Percentiles rank a stretch among this genome's conserved stretches.
Evolutionary conservation across 2,888 invertebrate species (phyloP).

Genomic region (Odontothrips loti): DNA sequence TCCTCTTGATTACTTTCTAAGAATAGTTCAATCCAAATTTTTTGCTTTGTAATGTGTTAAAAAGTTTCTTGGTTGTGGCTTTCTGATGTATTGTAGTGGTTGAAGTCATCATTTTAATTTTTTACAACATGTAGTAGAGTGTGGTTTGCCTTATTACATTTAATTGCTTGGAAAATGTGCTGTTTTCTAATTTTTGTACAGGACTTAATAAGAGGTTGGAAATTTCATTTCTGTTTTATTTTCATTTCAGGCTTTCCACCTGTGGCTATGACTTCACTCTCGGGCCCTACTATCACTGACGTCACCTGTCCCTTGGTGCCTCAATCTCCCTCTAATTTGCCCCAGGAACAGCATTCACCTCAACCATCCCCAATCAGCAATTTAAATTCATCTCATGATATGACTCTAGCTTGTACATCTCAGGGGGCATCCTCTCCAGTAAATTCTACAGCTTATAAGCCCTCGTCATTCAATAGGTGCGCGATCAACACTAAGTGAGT

Average conservation of each 20-base stretch:
- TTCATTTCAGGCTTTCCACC: neutral
- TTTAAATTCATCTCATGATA: neutral
- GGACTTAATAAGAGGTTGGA: neutral
- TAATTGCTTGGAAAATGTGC: too few species aligned
- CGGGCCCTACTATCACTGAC: neutral
- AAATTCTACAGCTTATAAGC: neutral
- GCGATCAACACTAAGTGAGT: constrained; percentile 15
- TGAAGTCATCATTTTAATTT: neutral
- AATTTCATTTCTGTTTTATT: neutral
- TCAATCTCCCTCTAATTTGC: neutral
- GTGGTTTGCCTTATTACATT: too few species aligned
- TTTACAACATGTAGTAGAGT: neutral
- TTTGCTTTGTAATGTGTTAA: neutral
- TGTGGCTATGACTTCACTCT: neutral
- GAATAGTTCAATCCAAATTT: neutral
- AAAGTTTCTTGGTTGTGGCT: neutral
- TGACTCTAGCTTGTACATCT: constrained; percentile 28
- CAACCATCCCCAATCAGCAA: neutral
- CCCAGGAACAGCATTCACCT: neutral
- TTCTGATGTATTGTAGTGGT: neutral
- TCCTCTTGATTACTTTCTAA: neutral
- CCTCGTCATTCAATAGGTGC: constrained; percentile 17
- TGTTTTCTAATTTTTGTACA: too few species aligned
- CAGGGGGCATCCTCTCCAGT: neutral
- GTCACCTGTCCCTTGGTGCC: neutral